phyloP scores from a whole-genome alignment of 2,113 vertebrate species.

The Morone saxatilis region DNA sequence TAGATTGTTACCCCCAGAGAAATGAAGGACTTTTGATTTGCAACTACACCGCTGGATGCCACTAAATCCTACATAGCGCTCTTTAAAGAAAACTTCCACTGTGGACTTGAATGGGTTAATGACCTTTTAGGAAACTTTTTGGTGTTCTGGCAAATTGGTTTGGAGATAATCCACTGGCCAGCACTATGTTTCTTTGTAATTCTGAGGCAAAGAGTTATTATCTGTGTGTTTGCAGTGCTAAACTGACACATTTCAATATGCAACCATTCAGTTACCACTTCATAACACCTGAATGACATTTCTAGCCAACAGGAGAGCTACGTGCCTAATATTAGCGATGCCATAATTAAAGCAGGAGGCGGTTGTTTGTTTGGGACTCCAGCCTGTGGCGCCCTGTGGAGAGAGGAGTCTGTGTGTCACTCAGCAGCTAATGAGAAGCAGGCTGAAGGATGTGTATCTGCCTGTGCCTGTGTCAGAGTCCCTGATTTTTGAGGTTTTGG shows the following conservation, averaged over 20 bases:
- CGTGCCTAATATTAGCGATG: neutral
- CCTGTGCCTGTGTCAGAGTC: constrained; percentile 20
- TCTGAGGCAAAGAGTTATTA: neutral
- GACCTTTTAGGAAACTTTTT: neutral
- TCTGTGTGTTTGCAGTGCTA: neutral
- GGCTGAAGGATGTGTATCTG: constrained; percentile 24
- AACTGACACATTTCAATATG: neutral
- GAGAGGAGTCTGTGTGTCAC: constrained; percentile 4
- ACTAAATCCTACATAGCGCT: no score
- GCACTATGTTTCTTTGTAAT: no score
- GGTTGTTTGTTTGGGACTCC: constrained; percentile 21
- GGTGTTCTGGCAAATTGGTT: no score
- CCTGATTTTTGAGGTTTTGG: constrained; percentile 36
- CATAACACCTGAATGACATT: neutral
- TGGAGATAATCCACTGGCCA: no score
- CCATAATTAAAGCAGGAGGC: neutral
- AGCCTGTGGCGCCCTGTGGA: neutral
- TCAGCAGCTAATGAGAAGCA: constrained; percentile 45
- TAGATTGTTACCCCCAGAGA: no score
- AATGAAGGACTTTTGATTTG: no score
- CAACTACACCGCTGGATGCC: no score
- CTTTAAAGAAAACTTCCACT: no score
- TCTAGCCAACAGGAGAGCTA: neutral
- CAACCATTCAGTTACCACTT: neutral
- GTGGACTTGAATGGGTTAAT: neutral